These are phyloP conservation scores for Gobio gobio DNA, from an alignment of 2,113 vertebrate species.

Conservation along the genomic window DNA sequence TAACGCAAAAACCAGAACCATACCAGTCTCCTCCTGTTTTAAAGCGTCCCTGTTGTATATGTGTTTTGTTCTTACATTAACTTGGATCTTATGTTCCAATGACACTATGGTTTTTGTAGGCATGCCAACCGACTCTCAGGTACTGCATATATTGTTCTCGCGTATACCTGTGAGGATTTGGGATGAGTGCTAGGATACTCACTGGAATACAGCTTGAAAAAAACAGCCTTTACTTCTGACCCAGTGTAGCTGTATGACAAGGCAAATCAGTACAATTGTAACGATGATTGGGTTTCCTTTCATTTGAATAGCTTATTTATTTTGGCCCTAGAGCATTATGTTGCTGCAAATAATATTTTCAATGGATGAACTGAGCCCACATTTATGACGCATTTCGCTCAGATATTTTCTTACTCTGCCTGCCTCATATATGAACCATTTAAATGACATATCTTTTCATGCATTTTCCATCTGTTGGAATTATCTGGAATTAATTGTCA, in stretches of 20 bases:
- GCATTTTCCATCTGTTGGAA: too few relatives aligned
- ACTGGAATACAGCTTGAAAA: conserved; percentile 50
- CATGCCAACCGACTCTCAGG: conserved; percentile 33
- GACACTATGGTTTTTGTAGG: conserved; percentile 60
- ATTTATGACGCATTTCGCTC: background rate
- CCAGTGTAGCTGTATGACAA: background rate
- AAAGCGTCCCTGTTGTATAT: background rate
- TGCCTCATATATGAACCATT: background rate
- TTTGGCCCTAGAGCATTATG: background rate
- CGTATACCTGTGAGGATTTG: conserved; percentile 59
- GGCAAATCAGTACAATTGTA: background rate
- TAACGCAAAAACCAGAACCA: too few relatives aligned
- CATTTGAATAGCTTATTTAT: conserved; percentile 2
- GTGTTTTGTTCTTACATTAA: background rate
- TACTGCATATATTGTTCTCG: conserved; percentile 10
- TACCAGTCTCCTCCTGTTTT: background rate
- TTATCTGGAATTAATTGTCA: too few relatives aligned
- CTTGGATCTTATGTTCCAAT: conserved; percentile 27
- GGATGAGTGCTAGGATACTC: conserved; percentile 60
- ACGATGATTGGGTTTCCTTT: background rate
- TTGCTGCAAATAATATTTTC: background rate
- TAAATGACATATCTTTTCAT: background rate
- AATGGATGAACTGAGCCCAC: background rate
- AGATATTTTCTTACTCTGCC: background rate
- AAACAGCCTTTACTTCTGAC: conserved; percentile 63